Percentiles rank a stretch among this genome's conserved stretches.
Evolutionary conservation across 2,113 vertebrate species (phyloP).

Genomic region (Dicrurus megarhynchus): DNA sequence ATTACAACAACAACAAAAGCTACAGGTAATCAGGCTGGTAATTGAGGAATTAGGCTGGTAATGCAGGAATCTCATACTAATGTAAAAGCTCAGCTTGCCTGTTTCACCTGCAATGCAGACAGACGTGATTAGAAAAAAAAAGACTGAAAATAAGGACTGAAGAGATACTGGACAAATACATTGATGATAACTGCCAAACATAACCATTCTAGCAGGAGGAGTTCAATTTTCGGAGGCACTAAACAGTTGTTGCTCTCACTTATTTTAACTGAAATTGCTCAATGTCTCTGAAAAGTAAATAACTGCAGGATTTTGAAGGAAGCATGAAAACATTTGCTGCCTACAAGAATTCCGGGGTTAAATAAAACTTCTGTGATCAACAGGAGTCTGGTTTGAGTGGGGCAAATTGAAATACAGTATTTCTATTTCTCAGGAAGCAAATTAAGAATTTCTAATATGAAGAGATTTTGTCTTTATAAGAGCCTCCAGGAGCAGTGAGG

Average conservation of each 20-base stretch:
- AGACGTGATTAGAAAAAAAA: not conserved
- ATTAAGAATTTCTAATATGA: not conserved
- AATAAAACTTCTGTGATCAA: not conserved
- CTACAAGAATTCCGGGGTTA: not conserved
- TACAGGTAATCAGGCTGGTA: constrained; percentile 34
- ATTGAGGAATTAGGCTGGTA: constrained; percentile 39
- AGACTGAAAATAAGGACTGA: not conserved
- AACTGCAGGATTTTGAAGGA: not conserved
- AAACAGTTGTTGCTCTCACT: not conserved
- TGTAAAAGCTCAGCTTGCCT: not conserved
- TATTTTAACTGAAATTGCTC: constrained; percentile 20
- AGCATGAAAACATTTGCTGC: not conserved
- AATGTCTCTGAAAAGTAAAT: constrained; percentile 2
- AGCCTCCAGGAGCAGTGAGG: not conserved
- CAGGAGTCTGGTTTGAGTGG: not conserved
- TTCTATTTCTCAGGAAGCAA: not conserved
- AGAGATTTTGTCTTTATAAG: not conserved
- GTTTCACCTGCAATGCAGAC: not conserved
- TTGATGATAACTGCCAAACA: not conserved
- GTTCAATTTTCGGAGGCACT: not conserved
- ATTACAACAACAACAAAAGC: constrained; percentile 53
- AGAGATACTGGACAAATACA: not conserved
- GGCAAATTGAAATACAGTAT: not conserved
- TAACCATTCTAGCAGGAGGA: not conserved
- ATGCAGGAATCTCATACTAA: constrained; percentile 15